A percentile compares a stretch with the other conserved stretches of the same genome.
phyloP scores from a whole-genome alignment of 2,113 vertebrate species.

The Corynorhinus townsendii region DNA sequence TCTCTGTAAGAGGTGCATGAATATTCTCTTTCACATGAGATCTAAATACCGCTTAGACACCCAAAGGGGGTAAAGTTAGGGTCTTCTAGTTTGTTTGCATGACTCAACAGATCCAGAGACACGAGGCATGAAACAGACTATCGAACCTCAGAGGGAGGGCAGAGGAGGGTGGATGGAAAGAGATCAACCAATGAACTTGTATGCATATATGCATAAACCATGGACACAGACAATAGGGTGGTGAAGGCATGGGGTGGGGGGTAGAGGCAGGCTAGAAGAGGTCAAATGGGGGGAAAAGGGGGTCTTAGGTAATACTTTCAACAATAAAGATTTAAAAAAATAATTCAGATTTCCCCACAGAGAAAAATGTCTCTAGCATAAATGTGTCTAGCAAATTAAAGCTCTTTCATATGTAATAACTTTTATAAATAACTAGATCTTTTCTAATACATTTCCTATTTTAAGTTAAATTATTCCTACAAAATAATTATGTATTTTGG shows the following conservation, averaged over 20 bases:
- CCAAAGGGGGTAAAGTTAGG: background rate
- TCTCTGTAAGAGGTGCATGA: background rate
- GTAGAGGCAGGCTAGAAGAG: no score
- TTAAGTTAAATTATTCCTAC: slow-evolving; percentile 4
- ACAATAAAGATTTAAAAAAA: no score
- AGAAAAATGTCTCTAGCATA: slow-evolving; percentile 8
- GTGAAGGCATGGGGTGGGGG: no score
- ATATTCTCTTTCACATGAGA: background rate
- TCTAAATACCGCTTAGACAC: background rate
- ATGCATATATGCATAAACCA: no score
- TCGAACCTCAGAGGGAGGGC: no score
- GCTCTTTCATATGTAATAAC: background rate
- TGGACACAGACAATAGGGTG: no score
- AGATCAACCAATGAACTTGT: no score
- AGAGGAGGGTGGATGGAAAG: no score
- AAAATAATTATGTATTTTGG: background rate
- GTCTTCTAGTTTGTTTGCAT: slow-evolving; percentile 26
- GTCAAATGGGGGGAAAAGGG: no score
- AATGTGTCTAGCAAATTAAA: background rate
- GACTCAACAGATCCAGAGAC: background rate
- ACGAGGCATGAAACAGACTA: no score
- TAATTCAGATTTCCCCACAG: slow-evolving; percentile 22
- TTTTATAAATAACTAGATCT: slow-evolving; percentile 3
- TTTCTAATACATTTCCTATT: slow-evolving; percentile 11
- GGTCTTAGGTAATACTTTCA: no score